Evolutionary conservation across 2,797 vertebrate species (phyloP).

Genomic region (Lepilemur septentrionalis): DNA sequence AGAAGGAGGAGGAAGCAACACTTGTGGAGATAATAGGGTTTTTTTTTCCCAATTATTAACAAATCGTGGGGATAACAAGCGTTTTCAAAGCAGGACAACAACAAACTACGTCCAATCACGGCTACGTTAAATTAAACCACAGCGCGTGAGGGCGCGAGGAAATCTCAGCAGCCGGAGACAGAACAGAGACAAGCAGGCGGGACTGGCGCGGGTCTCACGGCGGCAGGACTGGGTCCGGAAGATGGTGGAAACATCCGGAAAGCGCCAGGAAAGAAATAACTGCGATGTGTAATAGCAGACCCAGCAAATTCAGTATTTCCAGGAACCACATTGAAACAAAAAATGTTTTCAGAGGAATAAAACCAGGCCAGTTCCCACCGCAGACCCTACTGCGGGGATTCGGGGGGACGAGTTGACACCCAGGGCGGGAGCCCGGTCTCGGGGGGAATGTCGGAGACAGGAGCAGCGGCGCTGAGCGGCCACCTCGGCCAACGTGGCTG

Average conservation of each 20-base stretch:
- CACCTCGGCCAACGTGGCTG: rapidly evolving
- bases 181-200: no score
- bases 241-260: rapidly evolving
- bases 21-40: no score
- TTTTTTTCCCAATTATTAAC: neutral
- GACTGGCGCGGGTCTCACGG: neutral
- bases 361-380: neutral
- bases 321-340: neutral
- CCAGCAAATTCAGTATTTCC: no score
- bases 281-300: neutral
- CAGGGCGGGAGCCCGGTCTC: rapidly evolving
- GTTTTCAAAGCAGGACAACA: neutral
- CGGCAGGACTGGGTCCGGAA: neutral
- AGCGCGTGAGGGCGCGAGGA: neutral
- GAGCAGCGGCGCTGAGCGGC: rapidly evolving
- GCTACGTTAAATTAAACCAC: neutral
- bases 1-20: rapidly evolving
- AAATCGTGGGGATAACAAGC: no score
- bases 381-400: rapidly evolving
- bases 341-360: neutral
- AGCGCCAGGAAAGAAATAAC: neutral
- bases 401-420: rapidly evolving
- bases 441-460: neutral
- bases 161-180: no score
- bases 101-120: no score